Percentiles rank a stretch among this genome's conserved stretches.
phyloP scores from a whole-genome alignment of 2,797 vertebrate species.

The Muscicapa striata region DNA sequence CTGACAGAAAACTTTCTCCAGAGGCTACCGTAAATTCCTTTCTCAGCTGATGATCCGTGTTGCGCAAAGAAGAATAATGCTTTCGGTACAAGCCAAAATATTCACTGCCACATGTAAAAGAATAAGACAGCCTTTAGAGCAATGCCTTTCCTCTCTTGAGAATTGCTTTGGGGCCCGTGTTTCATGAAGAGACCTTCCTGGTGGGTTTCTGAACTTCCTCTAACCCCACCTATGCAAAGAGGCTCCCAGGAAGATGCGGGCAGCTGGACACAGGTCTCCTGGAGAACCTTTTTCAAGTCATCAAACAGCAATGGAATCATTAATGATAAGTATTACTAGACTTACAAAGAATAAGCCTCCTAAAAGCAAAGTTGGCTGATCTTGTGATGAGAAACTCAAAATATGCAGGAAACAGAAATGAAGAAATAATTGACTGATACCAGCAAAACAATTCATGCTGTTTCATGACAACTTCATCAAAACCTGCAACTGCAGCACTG shows the following conservation, averaged over 20 bases:
- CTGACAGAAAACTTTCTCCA: constrained; percentile 8
- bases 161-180: neutral
- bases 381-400: neutral
- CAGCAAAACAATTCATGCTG: neutral
- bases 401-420: neutral
- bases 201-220: neutral
- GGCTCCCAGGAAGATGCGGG: neutral
- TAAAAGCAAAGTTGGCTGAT: constrained; percentile 24
- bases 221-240: neutral
- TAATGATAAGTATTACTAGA: neutral
- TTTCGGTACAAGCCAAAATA: neutral
- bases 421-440: neutral
- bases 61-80: neutral
- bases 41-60: neutral
- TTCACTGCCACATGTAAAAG: neutral
- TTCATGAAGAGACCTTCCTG: neutral
- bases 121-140: neutral
- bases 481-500: neutral
- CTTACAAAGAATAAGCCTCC: neutral
- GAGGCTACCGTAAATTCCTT: neutral
- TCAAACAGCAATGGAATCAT: neutral
- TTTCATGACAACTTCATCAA: neutral
- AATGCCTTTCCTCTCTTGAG: neutral
- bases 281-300: neutral
- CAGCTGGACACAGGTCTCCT: neutral